Evolutionary conservation across 2,888 invertebrate species (phyloP).

Genomic region (Pyrrhosoma nymphula): DNA sequence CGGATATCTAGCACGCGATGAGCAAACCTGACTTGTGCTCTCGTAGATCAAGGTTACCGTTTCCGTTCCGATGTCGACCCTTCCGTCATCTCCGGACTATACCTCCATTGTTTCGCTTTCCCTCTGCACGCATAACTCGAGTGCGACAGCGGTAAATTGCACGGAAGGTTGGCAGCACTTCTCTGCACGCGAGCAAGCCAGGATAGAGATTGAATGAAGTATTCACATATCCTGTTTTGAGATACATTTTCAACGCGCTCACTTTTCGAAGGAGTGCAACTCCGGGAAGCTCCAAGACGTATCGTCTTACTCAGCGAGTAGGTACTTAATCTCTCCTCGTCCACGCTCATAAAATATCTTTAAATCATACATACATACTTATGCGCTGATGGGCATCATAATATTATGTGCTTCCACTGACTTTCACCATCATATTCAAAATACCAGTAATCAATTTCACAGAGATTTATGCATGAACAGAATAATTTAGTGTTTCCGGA

Average conservation of each 20-base stretch:
- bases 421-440: neutral
- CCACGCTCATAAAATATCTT: neutral
- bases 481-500: neutral
- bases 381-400: neutral
- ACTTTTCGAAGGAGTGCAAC: neutral
- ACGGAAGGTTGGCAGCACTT: neutral
- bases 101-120: neutral
- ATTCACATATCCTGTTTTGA: neutral
- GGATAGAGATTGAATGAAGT: neutral
- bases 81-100: neutral
- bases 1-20: neutral
- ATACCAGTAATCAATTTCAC: neutral
- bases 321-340: no score
- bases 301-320: no score
- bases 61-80: neutral
- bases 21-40: neutral
- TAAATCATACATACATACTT: neutral
- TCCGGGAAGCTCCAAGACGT: no score
- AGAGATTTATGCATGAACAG: neutral
- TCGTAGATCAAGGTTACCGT: neutral
- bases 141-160: neutral
- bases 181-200: neutral
- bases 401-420: neutral
- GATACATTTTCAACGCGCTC: neutral
- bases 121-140: neutral